phyloP scores from a whole-genome alignment of 2,797 vertebrate species.

The Myripristis murdjan region DNA sequence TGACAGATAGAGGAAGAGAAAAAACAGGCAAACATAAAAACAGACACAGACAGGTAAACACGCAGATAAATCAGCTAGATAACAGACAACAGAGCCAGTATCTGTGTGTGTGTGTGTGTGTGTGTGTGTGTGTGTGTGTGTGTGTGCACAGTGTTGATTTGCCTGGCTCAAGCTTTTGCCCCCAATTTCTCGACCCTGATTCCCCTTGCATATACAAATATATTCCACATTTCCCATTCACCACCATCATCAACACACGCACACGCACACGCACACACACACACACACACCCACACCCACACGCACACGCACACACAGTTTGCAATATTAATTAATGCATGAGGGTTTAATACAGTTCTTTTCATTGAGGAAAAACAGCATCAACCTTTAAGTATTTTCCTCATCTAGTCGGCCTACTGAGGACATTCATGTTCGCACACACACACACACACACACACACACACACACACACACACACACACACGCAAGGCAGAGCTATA shows the following conservation, averaged over 20 bases:
- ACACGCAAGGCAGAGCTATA: conserved; percentile 34
- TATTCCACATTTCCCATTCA: no score
- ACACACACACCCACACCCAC: no score
- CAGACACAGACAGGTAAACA: not conserved
- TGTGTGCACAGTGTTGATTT: not conserved
- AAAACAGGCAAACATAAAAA: not conserved
- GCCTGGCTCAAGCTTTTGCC: not conserved
- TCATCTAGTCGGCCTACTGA: conserved; percentile 24
- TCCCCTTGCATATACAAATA: no score
- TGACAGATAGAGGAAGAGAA: no score
- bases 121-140: conserved; percentile 5
- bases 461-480: conserved; percentile 15
- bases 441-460: conserved; percentile 28
- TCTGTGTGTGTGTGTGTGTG: conserved; percentile 3
- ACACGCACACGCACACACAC: no score
- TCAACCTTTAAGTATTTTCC: conserved; percentile 20
- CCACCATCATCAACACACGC: no score
- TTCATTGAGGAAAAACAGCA: conserved; percentile 20
- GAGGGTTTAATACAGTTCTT: conserved; percentile 34
- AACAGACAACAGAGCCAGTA: not conserved
- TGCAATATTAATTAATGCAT: no score
- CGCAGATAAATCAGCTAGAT: not conserved
- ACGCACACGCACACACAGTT: no score
- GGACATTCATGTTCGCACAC: conserved; percentile 38
- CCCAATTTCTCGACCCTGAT: no score